Base-by-base conservation (phyloP, 64 coral and sea anemone species). In the Porites australiensis region DNA sequence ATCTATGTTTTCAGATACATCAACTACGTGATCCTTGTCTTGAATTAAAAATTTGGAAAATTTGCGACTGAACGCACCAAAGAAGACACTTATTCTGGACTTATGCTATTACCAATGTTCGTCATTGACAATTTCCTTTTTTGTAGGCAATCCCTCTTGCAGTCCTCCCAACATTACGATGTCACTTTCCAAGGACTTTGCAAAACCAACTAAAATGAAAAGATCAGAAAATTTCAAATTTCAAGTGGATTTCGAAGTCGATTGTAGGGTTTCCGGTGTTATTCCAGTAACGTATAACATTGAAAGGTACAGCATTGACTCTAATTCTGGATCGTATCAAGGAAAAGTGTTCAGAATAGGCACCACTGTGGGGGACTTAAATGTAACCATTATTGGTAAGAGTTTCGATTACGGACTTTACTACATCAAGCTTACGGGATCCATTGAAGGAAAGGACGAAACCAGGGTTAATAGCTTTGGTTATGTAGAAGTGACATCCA, bases 131-230 rank as follows among this genome's bases (percentile, higher is more conserved):
- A 0, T 37, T 37, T 37, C 27, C 22, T 77, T 6, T 82, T 12
- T 92, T 89, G 15, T 61, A 98, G 95, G 46, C 21, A 87, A 90
- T 72, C 82, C 75, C 15, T 70, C 55, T 21, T 98, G 95, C 69
- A 88, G 46, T 15, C 92, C 95, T 62, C 92, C 92, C 19, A 94
- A 98, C 47, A 59, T 90, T 6, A 88, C 82, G 13, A 50, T 87
- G 44, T 70, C 95, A 13, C 87, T 98, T 48, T 77, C 91, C 49
- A 82, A 7, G 13, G 87, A 80, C 48, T 58, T 54, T 10, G 62
- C 70, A 71, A 51, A 64, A 77, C 69, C 93, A 79, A 61, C 81
- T 23, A 90, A 64, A 51, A 86, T 79, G 43, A 86, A 58, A 14
- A 91, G 70, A 81, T 68, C 82, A 22, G 77, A 91, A 51, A 43